Evolutionary conservation across 2,888 invertebrate species (phyloP), one percentile per base, ranked within the genome.

Genomic region (Papilio demoleus): DNA sequence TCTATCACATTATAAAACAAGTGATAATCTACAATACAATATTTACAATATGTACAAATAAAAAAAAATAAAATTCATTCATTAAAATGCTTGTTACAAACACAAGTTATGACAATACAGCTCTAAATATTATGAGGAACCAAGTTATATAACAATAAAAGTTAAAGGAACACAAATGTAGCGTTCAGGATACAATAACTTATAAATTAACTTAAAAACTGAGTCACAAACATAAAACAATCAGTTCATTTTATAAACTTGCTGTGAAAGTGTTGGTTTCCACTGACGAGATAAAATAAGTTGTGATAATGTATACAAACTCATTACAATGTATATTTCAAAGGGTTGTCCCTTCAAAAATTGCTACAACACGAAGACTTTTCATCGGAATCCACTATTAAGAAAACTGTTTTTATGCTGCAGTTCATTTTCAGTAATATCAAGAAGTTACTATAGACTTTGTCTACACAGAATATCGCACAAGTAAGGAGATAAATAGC

Each of bases 1-100:
- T 78, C 86, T 84, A 86, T 88, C 92, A 92, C 92, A 92, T 92
- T 87, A 87, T 87, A 88, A 90, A 92, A 91, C 90, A 88, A 85
- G 84, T 86, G 82, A 75, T 79, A 81, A 81, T 75, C 76, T 75
- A 76, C 71, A 73, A 68, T 76, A 76, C 71, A 70, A 61, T 85
- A 85, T 85, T 77, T 85, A 87, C 86, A 86, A 73, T 91, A 90
- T 92, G 81, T 92, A 92, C 92, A 92, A 73, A 53, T 53, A 27
- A 50, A 50, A 47, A 50, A 31, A 17, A 31, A 72, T 59, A 67
- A 66, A 67, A 70, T 72, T 65, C 73, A 68, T 70, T 71, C 76
- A 76, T 73, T 80, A 89, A 91, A 89, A 88, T 90, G 85, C 38
- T 77, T 80, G 75, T 72, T 74, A 71, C 73, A 72, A 71, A 74